A percentile compares a stretch with the other conserved stretches of the same genome.
phyloP scores from a whole-genome alignment of 1,140 invertebrate species.

The Pseudomyrmex flavicornis region DNA sequence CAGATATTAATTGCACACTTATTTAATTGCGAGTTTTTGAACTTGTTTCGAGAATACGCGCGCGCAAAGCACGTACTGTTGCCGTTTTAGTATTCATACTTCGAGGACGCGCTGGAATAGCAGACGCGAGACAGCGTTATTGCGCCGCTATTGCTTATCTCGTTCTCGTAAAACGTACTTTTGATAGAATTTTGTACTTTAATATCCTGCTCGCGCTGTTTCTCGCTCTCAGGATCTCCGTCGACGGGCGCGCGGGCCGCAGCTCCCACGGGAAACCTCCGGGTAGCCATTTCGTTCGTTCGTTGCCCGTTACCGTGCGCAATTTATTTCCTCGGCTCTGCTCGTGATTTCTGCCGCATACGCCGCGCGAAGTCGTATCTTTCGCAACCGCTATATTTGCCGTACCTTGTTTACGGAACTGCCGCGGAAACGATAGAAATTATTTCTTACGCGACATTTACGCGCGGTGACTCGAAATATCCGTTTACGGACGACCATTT shows the following conservation, averaged over 20 bases:
- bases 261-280: slow-evolving; percentile 52
- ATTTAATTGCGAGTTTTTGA: neutral
- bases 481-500: neutral
- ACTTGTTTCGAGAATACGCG: neutral
- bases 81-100: neutral
- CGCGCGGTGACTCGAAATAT: neutral
- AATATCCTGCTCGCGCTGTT: slow-evolving; percentile 67
- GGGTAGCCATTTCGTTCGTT: slow-evolving; percentile 49
- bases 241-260: slow-evolving; percentile 2
- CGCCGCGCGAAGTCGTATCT: slow-evolving; percentile 42
- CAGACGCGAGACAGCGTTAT: slow-evolving; percentile 45
- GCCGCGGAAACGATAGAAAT: slow-evolving; percentile 31
- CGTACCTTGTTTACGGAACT: slow-evolving; percentile 29
- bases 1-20: neutral
- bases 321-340: slow-evolving; percentile 70
- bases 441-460: slow-evolving; percentile 38
- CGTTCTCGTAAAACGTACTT: slow-evolving; percentile 54
- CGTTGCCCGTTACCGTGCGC: slow-evolving; percentile 44
- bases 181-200: slow-evolving; percentile 58
- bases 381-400: slow-evolving; percentile 60
- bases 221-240: slow-evolving; percentile 14
- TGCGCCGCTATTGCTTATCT: slow-evolving; percentile 59
- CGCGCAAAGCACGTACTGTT: neutral
- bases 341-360: slow-evolving; percentile 67
- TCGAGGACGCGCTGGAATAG: slow-evolving; percentile 9